Conservation (phyloP, 2,888 invertebrate genomes). For the Lasioglossum malachurum region DNA sequence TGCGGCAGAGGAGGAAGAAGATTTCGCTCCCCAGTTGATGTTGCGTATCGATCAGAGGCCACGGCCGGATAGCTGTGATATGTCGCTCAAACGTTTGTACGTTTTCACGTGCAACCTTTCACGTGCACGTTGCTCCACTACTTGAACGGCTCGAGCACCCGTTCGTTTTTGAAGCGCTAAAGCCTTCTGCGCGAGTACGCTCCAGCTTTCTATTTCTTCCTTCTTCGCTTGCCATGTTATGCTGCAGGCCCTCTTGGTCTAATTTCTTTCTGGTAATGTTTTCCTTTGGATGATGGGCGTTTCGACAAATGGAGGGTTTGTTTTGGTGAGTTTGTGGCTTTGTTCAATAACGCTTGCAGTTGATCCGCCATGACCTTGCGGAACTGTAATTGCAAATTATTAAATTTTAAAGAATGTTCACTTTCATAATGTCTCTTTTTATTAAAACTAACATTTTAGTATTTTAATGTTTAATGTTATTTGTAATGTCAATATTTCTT, state of each 20-base stretch:
- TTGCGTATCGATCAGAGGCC: slow-evolving; percentile 27
- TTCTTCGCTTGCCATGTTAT: not conserved
- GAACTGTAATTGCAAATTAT: no score
- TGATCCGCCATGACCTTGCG: no score
- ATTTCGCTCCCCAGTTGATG: not conserved
- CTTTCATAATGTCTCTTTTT: no score
- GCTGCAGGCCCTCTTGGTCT: not conserved
- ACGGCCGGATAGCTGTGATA: slow-evolving; percentile 2
- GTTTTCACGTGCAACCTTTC: slow-evolving; percentile 15
- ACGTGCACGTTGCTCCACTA: not conserved
- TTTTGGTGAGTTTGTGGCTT: not conserved
- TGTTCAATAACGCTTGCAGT: not conserved
- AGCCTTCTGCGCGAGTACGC: not conserved
- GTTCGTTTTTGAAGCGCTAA: not conserved
- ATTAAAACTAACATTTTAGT: no score
- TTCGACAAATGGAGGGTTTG: not conserved
- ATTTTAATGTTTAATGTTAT: no score
- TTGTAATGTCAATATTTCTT: no score
- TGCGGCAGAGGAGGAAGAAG: not conserved
- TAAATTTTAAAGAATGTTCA: no score
- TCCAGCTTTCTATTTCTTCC: not conserved
- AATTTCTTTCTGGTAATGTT: not conserved
- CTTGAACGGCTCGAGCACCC: not conserved
- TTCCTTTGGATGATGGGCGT: not conserved
- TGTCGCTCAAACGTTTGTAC: slow-evolving; percentile 12